phyloP scores from a whole-genome alignment of 2,797 vertebrate species.

The Hippocampus kuda region DNA sequence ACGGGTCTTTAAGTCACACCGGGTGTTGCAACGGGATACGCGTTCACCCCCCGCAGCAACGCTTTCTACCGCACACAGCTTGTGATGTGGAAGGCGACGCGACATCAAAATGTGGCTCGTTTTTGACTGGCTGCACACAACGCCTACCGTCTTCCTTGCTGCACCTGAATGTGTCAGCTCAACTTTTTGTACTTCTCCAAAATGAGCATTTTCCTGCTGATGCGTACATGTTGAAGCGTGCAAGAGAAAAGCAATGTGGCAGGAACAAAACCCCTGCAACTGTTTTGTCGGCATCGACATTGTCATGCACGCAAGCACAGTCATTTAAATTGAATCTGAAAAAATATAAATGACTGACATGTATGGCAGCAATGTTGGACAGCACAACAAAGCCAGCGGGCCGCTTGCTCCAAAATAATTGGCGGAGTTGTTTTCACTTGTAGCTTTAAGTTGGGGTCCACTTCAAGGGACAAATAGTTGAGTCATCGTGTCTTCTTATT shows the following conservation, averaged over 20 bases:
- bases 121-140: constrained; percentile 4
- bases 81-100: constrained; percentile 27
- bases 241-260: constrained; percentile 12
- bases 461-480: no score
- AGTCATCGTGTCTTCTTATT: no score
- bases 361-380: no score
- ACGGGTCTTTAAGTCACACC: constrained; percentile 47
- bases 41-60: constrained; percentile 41
- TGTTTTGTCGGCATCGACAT: constrained; percentile 5
- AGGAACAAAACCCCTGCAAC: constrained; percentile 11
- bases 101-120: constrained; percentile 24
- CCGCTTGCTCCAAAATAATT: no score
- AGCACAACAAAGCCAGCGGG: no score
- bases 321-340: no score
- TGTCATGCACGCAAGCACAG: no score
- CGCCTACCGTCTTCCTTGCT: constrained; percentile 3
- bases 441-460: no score
- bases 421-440: no score
- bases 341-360: no score
- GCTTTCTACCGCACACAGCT: constrained; percentile 42
- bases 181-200: constrained; percentile 19
- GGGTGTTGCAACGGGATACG: constrained; percentile 49
- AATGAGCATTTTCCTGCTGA: constrained; percentile 21
- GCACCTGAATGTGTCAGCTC: not conserved
- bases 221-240: constrained; percentile 16